Evolutionary conservation across 2,888 invertebrate genomes (phyloP), one percentile per base, ranked within the genome.

Genomic region (Meteorus colon): DNA sequence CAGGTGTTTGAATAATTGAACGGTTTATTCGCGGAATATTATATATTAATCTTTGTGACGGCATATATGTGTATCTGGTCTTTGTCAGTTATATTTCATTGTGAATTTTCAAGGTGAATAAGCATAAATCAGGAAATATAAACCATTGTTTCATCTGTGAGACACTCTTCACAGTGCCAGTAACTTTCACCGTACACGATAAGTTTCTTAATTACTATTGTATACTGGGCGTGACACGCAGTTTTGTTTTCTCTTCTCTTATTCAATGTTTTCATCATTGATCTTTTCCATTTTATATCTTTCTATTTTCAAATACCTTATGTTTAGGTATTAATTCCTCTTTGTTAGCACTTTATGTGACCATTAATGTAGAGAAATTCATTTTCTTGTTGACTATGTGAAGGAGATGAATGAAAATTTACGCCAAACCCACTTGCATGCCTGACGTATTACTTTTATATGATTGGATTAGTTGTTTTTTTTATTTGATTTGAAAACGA

Each of bases 141-240:
- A 60, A 60, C 59, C 34, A 31, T 69, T 55, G 75, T 31, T 34
- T 55, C 59, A 48, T 45, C 37, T 14, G 19, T 19, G 1, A 74
- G 37, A 48, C 51, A 27, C 31, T 27, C 69, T 62, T 45, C 63
- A 27, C 55, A 67, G 31, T 59, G 27, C 14, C 68, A 74, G 63
- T 31, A 79, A 79, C 79, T 79, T 77, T 79, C 79, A 74, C 76
- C 76, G 59, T 76, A 62, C 69, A 66, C 75, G 77, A 77, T 79
- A 76, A 77, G 71, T 71, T 71, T 79, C 77, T 77, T 77, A 77
- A 79, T 77, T 79, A 76, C 74, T 68, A 66, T 76, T 31, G 67
- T 72, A 41, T 62, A 62, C 31, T 62, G 16, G 31, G 29, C 62
- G 31, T 31, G 62, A 62, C 31, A 0, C 24, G 14, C 62, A 31